Base-by-base conservation (phyloP, 2,797 vertebrate species). In the Malurus splendens region DNA sequence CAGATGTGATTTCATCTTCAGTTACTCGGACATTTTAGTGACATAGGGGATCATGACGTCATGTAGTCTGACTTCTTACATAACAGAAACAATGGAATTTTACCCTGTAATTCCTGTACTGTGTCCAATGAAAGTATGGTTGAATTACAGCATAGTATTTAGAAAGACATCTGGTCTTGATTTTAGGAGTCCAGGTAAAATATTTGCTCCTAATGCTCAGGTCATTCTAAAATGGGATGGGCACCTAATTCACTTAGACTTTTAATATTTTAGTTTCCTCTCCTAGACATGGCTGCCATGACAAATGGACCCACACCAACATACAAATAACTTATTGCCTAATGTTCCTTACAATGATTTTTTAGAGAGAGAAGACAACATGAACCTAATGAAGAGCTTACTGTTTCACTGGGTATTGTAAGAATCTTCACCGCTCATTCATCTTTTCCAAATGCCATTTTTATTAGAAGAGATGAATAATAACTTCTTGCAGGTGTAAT, bases 111-210 rank as follows among this genome's bases (percentile, higher is more conserved):
- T 92, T 87, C 52, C 86, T 85, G 78, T 77, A 82, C 39, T 57
- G 27, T 56, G 64, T 78, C 82, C 73, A 92, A 91, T 80, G 92
- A 95, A 91, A 95, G 94, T 85, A 91, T 81, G 47, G 68, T 74
- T 92, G 78, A 76, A 71, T 92, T 94, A 86, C 39, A 87, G 48
- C 24, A 32, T 3, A 66, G 28, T 75, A 59, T 89, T 94, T 87
- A 86, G 73, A 59, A 90, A 79, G 30, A 75, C 89, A 91, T 79
- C 88, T 95, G 91, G 78, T 84, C 67, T 82, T 86, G 47, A 90
- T 95, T 93, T 88, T 72, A 78, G 45, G 48, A 89, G 18, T 33
- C 51, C 0, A 6, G 42, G 41, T 70, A 45, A 90, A 71, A 85
- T 78, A 59, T 67, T 92, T 84, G 23, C n/a, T 82, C 18, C 68